A percentile compares a stretch with the other conserved stretches of the same genome.
These are phyloP conservation scores for Cyprinodon brontotheroides DNA, from an alignment of 2,113 vertebrate genomes.

Conservation along the genomic window DNA sequence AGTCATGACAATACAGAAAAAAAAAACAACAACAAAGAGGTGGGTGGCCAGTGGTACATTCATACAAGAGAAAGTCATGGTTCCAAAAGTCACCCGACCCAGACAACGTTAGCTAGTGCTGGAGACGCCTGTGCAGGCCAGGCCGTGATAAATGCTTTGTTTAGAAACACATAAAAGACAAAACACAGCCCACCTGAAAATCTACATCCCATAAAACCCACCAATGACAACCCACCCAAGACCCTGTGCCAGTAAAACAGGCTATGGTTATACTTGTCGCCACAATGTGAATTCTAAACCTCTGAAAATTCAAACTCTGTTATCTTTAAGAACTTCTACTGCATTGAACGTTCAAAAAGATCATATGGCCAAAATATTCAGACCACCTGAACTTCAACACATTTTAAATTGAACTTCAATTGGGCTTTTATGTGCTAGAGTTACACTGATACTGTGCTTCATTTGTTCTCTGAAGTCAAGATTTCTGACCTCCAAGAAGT, in stretches of 20 bases:
- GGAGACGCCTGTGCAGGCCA: constrained; percentile 65
- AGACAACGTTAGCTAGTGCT: constrained; percentile 69
- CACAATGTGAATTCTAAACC: constrained; percentile 40
- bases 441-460: neutral
- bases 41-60: constrained; percentile 79
- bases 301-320: constrained; percentile 29
- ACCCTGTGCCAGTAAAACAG: constrained; percentile 25
- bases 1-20: constrained; percentile 70
- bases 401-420: neutral
- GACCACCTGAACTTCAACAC: neutral
- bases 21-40: constrained; percentile 49
- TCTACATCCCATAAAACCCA: constrained; percentile 62
- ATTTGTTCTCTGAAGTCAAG: no score
- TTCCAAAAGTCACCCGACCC: constrained; percentile 73
- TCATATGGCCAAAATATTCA: constrained; percentile 3
- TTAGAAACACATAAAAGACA: constrained; percentile 77
- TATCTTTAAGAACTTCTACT: constrained; percentile 37
- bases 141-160: constrained; percentile 81
- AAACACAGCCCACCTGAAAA: constrained; percentile 71
- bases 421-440: neutral
- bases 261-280: constrained; percentile 65
- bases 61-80: constrained; percentile 75
- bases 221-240: constrained; percentile 25
- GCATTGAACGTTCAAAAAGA: constrained; percentile 45
- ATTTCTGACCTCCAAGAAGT: no score